Conservation (phyloP, 1,140 invertebrate species). For the Zaprionus capensis region DNA sequence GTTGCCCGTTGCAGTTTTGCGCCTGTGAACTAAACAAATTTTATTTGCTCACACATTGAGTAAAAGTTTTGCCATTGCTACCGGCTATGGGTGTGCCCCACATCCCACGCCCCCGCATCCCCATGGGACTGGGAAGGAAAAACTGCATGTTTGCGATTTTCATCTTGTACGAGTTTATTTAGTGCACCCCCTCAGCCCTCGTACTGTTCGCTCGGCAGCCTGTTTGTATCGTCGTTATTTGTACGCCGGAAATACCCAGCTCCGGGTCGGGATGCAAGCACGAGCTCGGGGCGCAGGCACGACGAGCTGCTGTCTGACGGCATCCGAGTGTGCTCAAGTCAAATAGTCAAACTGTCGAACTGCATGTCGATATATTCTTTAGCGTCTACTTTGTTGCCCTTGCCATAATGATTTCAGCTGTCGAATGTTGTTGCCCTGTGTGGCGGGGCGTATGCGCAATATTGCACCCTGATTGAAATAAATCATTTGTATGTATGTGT, state of each 20-base stretch:
- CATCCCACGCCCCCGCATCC: not conserved
- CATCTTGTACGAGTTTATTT: conserved; percentile 77
- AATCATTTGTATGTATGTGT: conserved; percentile 38
- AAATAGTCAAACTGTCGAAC: conserved; percentile 79
- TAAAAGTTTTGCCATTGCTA: conserved; percentile 45
- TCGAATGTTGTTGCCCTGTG: conserved; percentile 49
- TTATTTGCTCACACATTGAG: conserved; percentile 49
- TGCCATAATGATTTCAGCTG: conserved; percentile 71
- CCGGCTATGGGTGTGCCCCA: conserved; percentile 17
- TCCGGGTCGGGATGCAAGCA: not conserved
- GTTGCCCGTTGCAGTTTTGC: conserved; percentile 45
- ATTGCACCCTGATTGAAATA: conserved; percentile 63
- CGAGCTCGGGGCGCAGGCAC: conserved; percentile 2
- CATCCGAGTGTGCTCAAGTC: conserved; percentile 71
- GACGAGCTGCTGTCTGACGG: conserved; percentile 31
- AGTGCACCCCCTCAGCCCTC: conserved; percentile 4
- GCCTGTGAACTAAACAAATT: conserved; percentile 49
- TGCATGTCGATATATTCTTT: conserved; percentile 71
- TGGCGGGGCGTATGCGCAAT: conserved; percentile 69
- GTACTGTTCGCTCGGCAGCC: not conserved
- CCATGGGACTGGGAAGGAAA: conserved; percentile 17
- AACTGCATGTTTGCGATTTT: conserved; percentile 71
- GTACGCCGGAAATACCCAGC: not conserved
- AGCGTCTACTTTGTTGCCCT: conserved; percentile 47
- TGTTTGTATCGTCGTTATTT: conserved; percentile 2